Conservation (phyloP, 2,797 vertebrate species). For the Silurus lanzhouensis region DNA sequence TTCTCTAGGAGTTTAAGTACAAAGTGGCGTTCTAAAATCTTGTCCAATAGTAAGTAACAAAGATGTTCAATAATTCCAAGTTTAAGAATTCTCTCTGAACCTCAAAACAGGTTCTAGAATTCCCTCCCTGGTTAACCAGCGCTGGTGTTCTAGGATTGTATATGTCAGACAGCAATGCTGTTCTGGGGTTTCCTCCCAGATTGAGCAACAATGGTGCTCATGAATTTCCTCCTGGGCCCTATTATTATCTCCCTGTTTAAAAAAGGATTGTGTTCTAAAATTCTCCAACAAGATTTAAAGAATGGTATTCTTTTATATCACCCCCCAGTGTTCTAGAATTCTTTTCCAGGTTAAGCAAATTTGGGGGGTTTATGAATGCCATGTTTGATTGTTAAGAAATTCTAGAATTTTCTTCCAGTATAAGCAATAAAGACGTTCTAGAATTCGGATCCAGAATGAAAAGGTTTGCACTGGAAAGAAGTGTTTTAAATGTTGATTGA, state of each 20-base stretch:
- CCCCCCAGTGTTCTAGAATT: too few species aligned
- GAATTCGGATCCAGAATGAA: not conserved
- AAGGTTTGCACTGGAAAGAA: not conserved
- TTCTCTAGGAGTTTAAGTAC: too few species aligned
- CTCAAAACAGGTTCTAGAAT: not conserved
- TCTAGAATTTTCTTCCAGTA: not conserved
- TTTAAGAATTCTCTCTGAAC: not conserved
- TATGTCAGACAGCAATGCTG: too few species aligned
- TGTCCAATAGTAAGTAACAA: too few species aligned
- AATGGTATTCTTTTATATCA: too few species aligned
- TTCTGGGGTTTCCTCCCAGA: too few species aligned
- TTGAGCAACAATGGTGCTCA: not conserved
- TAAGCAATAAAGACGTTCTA: not conserved
- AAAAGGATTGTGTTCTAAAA: too few species aligned
- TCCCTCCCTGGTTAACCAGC: not conserved
- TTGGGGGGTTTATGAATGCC: too few species aligned
- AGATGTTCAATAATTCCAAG: too few species aligned
- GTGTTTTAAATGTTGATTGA: not conserved
- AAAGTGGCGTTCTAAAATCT: too few species aligned
- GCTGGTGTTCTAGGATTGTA: not conserved
- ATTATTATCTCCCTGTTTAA: not conserved
- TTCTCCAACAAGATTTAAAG: too few species aligned
- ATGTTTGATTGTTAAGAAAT: not conserved
- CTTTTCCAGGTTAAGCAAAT: not conserved
- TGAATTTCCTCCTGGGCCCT: not conserved